Conservation (phyloP, 2,888 invertebrate species). For the Parelbella ahira region DNA sequence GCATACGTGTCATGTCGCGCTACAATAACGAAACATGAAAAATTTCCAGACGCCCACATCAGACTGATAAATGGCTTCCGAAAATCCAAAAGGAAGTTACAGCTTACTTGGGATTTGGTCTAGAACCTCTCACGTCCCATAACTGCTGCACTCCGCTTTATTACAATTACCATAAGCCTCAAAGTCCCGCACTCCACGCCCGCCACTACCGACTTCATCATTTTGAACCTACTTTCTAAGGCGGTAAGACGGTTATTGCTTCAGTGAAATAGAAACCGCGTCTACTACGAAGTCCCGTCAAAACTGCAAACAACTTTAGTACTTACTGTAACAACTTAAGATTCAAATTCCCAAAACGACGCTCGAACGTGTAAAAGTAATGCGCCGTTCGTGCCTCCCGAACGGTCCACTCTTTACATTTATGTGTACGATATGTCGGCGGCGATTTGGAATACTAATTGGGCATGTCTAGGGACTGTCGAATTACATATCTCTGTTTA, state of each 20-base stretch:
- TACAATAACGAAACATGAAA: constrained; percentile 81
- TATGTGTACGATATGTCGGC: constrained; percentile 76
- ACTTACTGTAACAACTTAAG: constrained; percentile 61
- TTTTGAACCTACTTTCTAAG: constrained; percentile 76
- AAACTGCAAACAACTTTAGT: constrained; percentile 59
- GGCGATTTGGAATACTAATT: constrained; percentile 80
- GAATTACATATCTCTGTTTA: constrained; percentile 58
- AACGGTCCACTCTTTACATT: constrained; percentile 79
- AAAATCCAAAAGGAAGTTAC: constrained; percentile 82
- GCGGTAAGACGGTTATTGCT: constrained; percentile 77
- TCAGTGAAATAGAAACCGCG: constrained; percentile 75
- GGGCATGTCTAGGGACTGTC: constrained; percentile 58
- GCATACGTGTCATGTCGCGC: constrained; percentile 69
- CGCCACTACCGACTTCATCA: constrained; percentile 63
- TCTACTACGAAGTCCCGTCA: constrained; percentile 58
- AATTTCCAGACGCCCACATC: constrained; percentile 80
- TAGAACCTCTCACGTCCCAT: constrained; percentile 81
- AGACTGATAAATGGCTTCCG: constrained; percentile 82
- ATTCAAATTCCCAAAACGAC: constrained; percentile 51
- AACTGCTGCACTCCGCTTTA: constrained; percentile 81
- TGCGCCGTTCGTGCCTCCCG: constrained; percentile 72
- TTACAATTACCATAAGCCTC: constrained; percentile 81
- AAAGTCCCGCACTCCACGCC: constrained; percentile 78
- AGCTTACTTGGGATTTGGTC: constrained; percentile 82
- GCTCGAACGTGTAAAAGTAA: constrained; percentile 40